Evolutionary conservation across 2,113 vertebrate species (phyloP).

Genomic region (Pachyramphus minor): DNA sequence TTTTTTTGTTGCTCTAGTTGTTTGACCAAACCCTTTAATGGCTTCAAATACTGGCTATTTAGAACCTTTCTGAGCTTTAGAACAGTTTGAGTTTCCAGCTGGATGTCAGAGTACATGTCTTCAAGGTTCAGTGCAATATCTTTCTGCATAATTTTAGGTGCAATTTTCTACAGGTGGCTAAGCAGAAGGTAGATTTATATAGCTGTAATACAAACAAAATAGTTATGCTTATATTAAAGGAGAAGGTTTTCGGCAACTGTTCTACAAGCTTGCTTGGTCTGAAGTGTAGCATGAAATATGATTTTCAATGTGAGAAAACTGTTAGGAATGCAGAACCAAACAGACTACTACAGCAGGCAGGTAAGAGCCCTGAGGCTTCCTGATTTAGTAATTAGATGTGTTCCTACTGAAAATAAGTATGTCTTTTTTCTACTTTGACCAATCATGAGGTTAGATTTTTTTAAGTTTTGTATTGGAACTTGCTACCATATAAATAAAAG

Average conservation of each 20-base stretch:
- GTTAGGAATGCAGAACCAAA: neutral
- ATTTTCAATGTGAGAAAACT: neutral
- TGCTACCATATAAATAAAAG: neutral
- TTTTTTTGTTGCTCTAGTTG: neutral
- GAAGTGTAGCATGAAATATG: neutral
- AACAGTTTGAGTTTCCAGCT: neutral
- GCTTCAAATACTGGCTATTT: neutral
- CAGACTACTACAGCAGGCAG: neutral
- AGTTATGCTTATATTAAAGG: neutral
- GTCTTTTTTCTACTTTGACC: neutral
- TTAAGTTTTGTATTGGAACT: neutral
- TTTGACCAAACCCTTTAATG: neutral
- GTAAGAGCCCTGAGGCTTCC: neutral
- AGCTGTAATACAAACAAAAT: slow-evolving; percentile 5
- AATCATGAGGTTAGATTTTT: neutral
- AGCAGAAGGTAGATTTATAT: slow-evolving; percentile 16
- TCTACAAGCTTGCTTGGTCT: neutral
- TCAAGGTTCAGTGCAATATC: neutral
- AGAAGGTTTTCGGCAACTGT: neutral
- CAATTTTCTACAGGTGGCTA: slow-evolving; percentile 8
- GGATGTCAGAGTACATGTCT: neutral
- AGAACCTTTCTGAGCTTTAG: neutral
- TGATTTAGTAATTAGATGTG: neutral
- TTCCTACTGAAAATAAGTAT: neutral
- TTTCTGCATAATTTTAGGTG: neutral